Conservation (phyloP, 1,140 invertebrate genomes). For the Cydia strobilella region DNA sequence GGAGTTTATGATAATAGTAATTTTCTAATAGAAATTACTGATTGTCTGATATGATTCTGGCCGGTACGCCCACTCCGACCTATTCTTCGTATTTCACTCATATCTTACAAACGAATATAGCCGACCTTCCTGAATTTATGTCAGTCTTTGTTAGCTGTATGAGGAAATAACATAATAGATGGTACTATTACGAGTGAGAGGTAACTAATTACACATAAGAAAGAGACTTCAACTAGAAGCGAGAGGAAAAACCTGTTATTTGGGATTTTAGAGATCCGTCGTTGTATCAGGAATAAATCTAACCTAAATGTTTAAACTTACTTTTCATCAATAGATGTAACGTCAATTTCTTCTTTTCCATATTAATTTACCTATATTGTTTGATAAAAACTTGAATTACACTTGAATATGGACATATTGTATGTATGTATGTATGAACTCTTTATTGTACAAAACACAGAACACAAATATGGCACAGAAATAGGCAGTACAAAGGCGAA, state of each 20-base stretch:
- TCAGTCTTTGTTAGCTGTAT: slow-evolving; percentile 6
- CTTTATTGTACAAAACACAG: too few species aligned
- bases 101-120: background rate
- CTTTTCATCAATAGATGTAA: too few species aligned
- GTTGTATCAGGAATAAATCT: background rate
- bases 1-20: background rate
- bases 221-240: slow-evolving; percentile 12
- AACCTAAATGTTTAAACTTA: too few species aligned
- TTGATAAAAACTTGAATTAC: too few species aligned
- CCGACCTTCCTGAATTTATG: background rate
- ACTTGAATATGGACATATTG: too few species aligned
- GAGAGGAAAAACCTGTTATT: slow-evolving; percentile 14
- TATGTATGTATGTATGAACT: too few species aligned
- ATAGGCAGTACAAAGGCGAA: too few species aligned
- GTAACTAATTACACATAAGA: slow-evolving; percentile 16
- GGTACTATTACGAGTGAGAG: slow-evolving; percentile 12
- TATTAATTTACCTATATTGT: too few species aligned
- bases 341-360: too few species aligned
- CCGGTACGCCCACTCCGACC: background rate
- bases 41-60: background rate
- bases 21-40: background rate
- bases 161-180: slow-evolving; percentile 13
- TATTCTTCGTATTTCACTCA: background rate
- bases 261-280: background rate
- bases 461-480: too few species aligned